phyloP scores from a whole-genome alignment of 1,140 invertebrate species.

The Paracyclopina nana region DNA sequence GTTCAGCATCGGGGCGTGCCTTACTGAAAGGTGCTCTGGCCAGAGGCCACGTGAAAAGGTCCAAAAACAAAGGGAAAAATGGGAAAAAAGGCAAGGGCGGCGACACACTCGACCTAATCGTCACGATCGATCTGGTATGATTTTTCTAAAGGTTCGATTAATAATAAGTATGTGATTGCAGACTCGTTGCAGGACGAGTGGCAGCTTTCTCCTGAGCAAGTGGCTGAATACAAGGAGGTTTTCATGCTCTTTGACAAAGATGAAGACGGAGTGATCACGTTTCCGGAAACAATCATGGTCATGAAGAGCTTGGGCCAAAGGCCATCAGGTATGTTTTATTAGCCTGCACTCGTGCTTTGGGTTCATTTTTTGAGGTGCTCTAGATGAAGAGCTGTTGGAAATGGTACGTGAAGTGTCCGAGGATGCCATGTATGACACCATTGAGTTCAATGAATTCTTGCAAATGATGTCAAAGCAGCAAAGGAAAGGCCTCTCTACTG shows the following conservation, averaged over 20 bases:
- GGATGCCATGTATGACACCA: conserved; percentile 50
- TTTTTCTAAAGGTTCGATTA: too few species aligned
- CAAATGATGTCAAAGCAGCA: conserved; percentile 89
- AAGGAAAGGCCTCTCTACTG: conserved; percentile 60
- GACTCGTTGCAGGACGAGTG: too few species aligned
- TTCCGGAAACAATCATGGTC: conserved; percentile 65
- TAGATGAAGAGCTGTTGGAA: conserved; percentile 60
- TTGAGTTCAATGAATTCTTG: conserved; percentile 78
- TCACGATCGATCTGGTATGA: conserved; percentile 3
- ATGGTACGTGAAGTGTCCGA: conserved; percentile 69
- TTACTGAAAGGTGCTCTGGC: too few species aligned
- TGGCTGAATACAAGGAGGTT: too few species aligned
- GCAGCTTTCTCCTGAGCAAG: too few species aligned
- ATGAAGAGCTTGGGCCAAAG: conserved; percentile 70
- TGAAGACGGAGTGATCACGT: conserved; percentile 69
- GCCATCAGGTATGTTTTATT: conserved; percentile 44
- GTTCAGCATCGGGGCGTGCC: too few species aligned
- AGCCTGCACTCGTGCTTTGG: neutral
- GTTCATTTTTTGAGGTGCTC: conserved; percentile 1
- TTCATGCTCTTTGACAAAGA: conserved; percentile 87
- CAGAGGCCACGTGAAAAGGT: neutral
- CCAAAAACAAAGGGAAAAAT: conserved; percentile 4
- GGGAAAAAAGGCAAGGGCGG: neutral
- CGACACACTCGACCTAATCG: neutral
- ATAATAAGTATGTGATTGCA: too few species aligned